These are phyloP conservation scores for Drosophila murphyi DNA, from an alignment of 1,140 invertebrate genomes.

Conservation along the genomic window DNA sequence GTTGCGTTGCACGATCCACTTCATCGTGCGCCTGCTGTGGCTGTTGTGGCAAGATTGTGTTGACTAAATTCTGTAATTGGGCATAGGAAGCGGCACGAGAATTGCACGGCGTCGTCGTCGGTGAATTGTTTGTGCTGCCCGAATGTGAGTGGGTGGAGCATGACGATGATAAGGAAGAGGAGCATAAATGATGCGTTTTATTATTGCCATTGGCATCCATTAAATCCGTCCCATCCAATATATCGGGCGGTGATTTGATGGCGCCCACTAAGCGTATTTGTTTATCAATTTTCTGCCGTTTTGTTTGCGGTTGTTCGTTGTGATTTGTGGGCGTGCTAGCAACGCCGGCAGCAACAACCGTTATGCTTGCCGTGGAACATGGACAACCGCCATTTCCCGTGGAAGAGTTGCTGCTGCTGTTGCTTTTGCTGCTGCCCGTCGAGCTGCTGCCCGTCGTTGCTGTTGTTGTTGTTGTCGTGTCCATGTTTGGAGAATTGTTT, in stretches of 20 bases:
- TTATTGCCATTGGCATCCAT: constrained; percentile 63
- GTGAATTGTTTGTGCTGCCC: constrained; percentile 74
- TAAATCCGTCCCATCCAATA: constrained; percentile 51
- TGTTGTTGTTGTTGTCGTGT: constrained; percentile 36
- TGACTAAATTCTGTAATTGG: constrained; percentile 65
- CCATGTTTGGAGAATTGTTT: constrained; percentile 49
- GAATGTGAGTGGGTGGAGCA: constrained; percentile 68
- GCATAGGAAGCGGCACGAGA: constrained; percentile 71
- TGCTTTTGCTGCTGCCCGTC: constrained; percentile 16
- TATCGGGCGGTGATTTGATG: constrained; percentile 67
- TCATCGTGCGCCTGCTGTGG: constrained; percentile 50
- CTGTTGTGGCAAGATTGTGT: constrained; percentile 74
- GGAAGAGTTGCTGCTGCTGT: constrained; percentile 5
- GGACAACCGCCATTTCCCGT: constrained; percentile 34
- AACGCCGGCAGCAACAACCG: constrained; percentile 8
- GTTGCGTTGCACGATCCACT: constrained; percentile 70
- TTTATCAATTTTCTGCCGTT: constrained; percentile 80
- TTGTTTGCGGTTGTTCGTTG: constrained; percentile 78
- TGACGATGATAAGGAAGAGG: constrained; percentile 76
- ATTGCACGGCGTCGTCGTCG: constrained; percentile 73
- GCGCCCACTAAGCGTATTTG: constrained; percentile 74
- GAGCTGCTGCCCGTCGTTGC: constrained; percentile 26
- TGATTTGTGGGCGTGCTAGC: constrained; percentile 13
- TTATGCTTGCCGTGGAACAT: constrained; percentile 22
- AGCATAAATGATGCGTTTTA: constrained; percentile 67